Conservation (phyloP, 1,140 invertebrate genomes). For the Hycleus cichorii region DNA sequence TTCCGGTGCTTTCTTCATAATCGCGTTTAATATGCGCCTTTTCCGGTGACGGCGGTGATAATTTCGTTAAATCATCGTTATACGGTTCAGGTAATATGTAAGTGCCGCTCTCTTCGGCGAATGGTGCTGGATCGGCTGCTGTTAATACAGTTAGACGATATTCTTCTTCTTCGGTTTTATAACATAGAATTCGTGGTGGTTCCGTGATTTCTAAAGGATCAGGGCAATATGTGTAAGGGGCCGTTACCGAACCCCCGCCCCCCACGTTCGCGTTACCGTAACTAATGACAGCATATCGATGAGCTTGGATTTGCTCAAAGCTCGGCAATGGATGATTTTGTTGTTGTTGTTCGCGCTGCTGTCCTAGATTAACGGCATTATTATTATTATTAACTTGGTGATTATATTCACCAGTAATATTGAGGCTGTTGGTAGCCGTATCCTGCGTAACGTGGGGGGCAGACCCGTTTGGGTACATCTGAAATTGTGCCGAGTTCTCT, state of each 20-base stretch:
- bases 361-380: constrained; percentile 5
- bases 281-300: constrained; percentile 46
- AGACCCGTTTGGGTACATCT: constrained; percentile 71
- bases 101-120: constrained; percentile 3
- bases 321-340: constrained; percentile 49
- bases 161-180: constrained; percentile 8
- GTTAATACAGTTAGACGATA: constrained; percentile 12
- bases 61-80: constrained; percentile 15
- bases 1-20: constrained; percentile 27
- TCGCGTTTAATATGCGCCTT: constrained; percentile 34
- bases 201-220: constrained; percentile 23
- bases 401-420: constrained; percentile 59
- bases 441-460: constrained; percentile 77
- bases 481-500: constrained; percentile 53
- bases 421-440: constrained; percentile 66
- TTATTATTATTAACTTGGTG: constrained; percentile 24
- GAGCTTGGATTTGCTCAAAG: constrained; percentile 54
- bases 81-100: neutral
- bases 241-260: constrained; percentile 58
- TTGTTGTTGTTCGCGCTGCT: constrained; percentile 9
- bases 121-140: constrained; percentile 5
- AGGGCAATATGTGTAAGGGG: constrained; percentile 32
- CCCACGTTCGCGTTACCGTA: constrained; percentile 57
- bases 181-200: constrained; percentile 1
- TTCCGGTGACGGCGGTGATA: constrained; percentile 27